Evolutionary conservation across 1,140 invertebrate species (phyloP), one percentile per base, ranked within the genome.

Genomic region (Trachymyrmex cornetzi): DNA sequence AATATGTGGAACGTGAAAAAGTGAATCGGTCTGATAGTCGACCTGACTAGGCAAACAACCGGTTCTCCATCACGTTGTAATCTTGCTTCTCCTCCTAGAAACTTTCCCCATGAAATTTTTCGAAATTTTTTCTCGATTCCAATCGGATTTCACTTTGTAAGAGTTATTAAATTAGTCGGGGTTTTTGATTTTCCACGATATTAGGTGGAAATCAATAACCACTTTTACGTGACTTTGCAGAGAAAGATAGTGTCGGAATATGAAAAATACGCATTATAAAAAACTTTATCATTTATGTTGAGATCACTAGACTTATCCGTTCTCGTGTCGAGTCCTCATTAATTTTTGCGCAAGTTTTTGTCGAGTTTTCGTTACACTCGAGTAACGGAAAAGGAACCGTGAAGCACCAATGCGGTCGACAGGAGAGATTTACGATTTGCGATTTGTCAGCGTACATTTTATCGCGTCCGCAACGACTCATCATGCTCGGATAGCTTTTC

Each of bases 91-190:
- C 22, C 22, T 67, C 16, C 53, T 27, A 67, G 63, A 53, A 59
- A 86, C 85, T 86, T 86, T 86, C 77, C 50, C 77, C 14, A 24
- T 5, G 19, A 50, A 50, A 67, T 71, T 86, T 81, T 71, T 61
- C 19, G 12, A 71, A 86, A 79, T 79, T 86, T 27, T 86, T 86
- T 61, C 55, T 22, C 61, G 14, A 34, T 79, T 14, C 16, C 24
- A 30, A 22, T 44, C 24, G 22, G 19, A 44, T 86, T 86, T 86
- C 84, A 77, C 74, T 77, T 79, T 19, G 19, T 14, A 79, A 38
- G 57, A 77, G 22, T 44, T 11, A 44, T 19, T 9, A 30, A n/a
- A 22, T 38, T 50, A 30, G 7, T 30, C 16, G 3, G 5, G 24
- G 7, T 67, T 57, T 69, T 69, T 16, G 24, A 24, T 55, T 55